Evolutionary conservation across 2,113 vertebrate species (phyloP).

Genomic region (Lipophrys pholis): DNA sequence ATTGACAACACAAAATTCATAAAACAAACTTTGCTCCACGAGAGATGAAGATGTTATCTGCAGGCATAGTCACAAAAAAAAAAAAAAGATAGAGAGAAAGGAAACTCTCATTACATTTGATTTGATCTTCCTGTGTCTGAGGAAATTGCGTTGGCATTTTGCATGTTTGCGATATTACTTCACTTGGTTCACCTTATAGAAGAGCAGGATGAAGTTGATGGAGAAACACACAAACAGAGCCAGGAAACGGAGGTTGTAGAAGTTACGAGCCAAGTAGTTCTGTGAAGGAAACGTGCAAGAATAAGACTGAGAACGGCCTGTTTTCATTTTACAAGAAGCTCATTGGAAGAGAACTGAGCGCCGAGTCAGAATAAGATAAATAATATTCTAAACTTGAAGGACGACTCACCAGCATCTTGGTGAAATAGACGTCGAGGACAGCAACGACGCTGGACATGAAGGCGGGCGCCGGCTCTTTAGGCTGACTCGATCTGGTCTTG

Average conservation of each 20-base stretch:
- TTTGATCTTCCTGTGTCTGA: no score
- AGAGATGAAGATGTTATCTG: no score
- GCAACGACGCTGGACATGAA: slow-evolving; percentile 93
- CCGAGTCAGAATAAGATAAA: not conserved
- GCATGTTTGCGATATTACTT: no score
- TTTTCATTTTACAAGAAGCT: not conserved
- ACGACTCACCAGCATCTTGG: slow-evolving; percentile 89
- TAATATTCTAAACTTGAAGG: not conserved
- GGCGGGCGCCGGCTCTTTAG: slow-evolving; percentile 86
- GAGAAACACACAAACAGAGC: slow-evolving; percentile 96
- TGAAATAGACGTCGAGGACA: slow-evolving; percentile 90
- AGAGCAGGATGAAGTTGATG: slow-evolving; percentile 99
- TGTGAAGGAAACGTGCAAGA: slow-evolving; percentile 66
- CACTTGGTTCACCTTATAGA: slow-evolving; percentile 91
- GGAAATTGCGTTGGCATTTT: no score
- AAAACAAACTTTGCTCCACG: no score
- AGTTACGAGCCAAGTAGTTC: slow-evolving; percentile 97
- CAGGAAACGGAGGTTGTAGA: slow-evolving; percentile 97
- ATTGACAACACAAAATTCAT: no score
- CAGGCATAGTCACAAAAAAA: no score
- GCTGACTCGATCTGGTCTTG: slow-evolving; percentile 83
- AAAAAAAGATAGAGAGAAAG: no score
- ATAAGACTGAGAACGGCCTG: not conserved
- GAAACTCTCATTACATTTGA: no score
- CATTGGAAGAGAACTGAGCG: not conserved